Evolutionary conservation across 2,797 vertebrate genomes (phyloP).

Genomic region (Phylloscopus collybita): DNA sequence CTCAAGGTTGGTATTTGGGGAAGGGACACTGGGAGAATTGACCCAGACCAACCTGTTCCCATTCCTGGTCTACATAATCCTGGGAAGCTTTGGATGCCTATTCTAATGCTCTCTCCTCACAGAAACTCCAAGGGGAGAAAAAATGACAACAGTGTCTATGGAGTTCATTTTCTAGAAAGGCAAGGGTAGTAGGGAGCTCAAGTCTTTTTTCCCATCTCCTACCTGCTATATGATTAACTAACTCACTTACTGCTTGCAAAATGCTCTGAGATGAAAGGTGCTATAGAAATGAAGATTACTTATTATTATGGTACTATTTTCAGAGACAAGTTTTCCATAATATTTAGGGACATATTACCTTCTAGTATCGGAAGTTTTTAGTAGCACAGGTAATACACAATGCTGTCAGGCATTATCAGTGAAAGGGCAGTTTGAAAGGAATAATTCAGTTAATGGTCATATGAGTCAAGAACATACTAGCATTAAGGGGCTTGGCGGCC

Average conservation of each 20-base stretch:
- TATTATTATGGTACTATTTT: conserved; percentile 11
- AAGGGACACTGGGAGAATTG: background rate
- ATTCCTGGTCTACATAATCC: background rate
- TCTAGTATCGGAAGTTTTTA: background rate
- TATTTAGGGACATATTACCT: conserved; percentile 11
- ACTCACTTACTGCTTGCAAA: background rate
- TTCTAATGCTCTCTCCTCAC: background rate
- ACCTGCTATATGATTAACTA: background rate
- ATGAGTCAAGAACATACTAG: background rate
- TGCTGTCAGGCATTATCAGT: background rate
- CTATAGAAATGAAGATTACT: conserved; percentile 18
- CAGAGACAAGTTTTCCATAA: conserved; percentile 24
- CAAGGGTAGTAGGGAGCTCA: background rate
- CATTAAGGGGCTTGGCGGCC: background rate
- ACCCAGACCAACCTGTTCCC: background rate
- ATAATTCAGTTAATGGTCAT: background rate
- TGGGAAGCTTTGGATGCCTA: background rate
- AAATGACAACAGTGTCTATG: background rate
- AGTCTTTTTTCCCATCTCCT: background rate
- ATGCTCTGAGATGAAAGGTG: background rate
- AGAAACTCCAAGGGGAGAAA: background rate
- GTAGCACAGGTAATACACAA: background rate
- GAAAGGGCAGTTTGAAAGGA: background rate
- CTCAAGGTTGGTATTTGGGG: background rate
- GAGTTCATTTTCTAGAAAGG: background rate